A percentile compares a stretch with the other conserved stretches of the same genome.
Conservation (phyloP, 2,888 invertebrate genomes). For the Agapostemon virescens region DNA sequence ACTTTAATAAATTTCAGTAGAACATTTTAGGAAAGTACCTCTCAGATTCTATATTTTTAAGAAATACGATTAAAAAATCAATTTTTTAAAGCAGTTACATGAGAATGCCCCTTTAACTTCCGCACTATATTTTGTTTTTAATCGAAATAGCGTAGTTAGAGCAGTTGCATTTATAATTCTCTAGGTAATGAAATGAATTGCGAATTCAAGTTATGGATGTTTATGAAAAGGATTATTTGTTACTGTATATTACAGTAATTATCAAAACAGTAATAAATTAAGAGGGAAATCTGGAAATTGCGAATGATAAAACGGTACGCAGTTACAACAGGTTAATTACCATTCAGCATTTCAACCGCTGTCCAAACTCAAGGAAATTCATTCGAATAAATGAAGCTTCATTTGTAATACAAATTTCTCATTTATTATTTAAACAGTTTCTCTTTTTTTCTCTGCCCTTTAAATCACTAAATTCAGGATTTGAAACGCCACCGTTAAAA, state of each 20-base stretch:
- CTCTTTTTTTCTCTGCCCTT: no score
- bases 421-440: no score
- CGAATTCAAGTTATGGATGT: neutral
- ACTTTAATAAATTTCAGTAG: no score
- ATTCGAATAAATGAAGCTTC: neutral
- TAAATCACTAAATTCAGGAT: neutral
- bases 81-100: no score
- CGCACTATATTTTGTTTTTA: neutral
- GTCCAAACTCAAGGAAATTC: no score
- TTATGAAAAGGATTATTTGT: neutral
- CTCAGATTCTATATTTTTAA: no score
- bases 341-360: neutral
- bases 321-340: neutral
- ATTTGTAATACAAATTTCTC: neutral
- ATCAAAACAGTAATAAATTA: neutral
- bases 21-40: no score
- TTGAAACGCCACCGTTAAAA: neutral
- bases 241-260: neutral
- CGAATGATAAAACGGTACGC: neutral
- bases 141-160: neutral
- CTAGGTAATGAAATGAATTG: neutral
- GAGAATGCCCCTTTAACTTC: no score
- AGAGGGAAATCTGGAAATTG: neutral
- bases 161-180: neutral
- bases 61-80: no score